phyloP scores from a whole-genome alignment of 2,113 vertebrate genomes.

The Gnathonemus echidnorhynchus region DNA sequence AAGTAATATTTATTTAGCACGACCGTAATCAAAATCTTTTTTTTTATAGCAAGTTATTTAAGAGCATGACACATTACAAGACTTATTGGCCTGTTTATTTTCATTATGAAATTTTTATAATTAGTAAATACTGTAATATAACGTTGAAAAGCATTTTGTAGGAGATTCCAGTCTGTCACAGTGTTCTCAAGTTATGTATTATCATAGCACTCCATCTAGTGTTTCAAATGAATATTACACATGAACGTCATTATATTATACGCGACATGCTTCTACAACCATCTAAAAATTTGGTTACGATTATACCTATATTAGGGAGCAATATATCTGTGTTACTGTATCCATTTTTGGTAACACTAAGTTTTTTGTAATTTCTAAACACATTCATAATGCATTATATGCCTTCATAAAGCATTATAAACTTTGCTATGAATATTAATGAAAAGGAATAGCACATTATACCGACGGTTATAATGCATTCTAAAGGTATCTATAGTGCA shows the following conservation, averaged over 20 bases:
- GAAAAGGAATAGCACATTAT: neutral
- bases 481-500: no score
- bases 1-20: neutral
- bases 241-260: neutral
- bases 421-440: no score
- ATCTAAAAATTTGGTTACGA: neutral
- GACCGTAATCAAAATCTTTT: neutral
- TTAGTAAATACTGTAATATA: neutral
- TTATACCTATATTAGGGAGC: neutral
- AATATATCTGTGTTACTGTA: neutral
- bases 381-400: neutral
- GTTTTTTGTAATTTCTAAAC: neutral
- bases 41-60: neutral
- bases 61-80: neutral
- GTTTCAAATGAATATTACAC: neutral
- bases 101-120: neutral
- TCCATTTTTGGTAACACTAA: neutral
- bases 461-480: neutral
- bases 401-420: no score
- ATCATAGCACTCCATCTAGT: neutral
- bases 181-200: neutral
- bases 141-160: neutral
- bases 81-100: neutral
- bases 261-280: neutral
- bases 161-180: neutral